These are phyloP conservation scores for Macrosoma leucophasiata DNA, from an alignment of 2,888 invertebrate species.

Conservation along the genomic window DNA sequence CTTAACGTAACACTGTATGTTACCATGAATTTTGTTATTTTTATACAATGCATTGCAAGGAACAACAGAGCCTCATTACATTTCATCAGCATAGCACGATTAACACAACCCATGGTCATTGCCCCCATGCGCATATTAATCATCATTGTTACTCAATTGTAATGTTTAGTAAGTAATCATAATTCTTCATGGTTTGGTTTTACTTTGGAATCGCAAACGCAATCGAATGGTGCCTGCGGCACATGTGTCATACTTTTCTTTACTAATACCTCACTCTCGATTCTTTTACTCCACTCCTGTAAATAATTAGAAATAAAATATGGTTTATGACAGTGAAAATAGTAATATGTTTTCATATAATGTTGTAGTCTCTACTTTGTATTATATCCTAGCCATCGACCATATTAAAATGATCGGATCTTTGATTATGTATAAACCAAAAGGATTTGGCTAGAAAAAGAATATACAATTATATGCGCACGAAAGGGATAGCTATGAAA, in stretches of 20 bases:
- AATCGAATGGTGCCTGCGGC: conserved; percentile 46
- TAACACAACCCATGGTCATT: not conserved
- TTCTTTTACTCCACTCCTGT: conserved; percentile 84
- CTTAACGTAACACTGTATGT: too few species aligned
- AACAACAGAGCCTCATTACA: not conserved
- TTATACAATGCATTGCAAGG: too few species aligned
- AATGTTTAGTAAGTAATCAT: conserved; percentile 7
- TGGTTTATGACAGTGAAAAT: not conserved
- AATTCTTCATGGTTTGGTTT: conserved; percentile 44
- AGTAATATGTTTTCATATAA: too few species aligned
- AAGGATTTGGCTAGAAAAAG: too few species aligned
- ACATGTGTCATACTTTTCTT: conserved; percentile 52
- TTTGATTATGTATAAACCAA: too few species aligned
- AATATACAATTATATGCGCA: too few species aligned
- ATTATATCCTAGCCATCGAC: too few species aligned
- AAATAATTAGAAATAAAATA: conserved; percentile 28
- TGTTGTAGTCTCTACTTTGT: too few species aligned
- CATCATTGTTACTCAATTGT: not conserved
- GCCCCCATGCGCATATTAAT: too few species aligned
- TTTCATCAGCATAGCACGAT: not conserved
- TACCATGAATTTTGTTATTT: too few species aligned
- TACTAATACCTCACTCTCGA: conserved; percentile 61
- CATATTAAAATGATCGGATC: too few species aligned
- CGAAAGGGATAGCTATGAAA: too few species aligned
- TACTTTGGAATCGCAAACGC: conserved; percentile 36